Conservation (phyloP, 2,888 invertebrate species). For the Dicyrtoma fusca region DNA sequence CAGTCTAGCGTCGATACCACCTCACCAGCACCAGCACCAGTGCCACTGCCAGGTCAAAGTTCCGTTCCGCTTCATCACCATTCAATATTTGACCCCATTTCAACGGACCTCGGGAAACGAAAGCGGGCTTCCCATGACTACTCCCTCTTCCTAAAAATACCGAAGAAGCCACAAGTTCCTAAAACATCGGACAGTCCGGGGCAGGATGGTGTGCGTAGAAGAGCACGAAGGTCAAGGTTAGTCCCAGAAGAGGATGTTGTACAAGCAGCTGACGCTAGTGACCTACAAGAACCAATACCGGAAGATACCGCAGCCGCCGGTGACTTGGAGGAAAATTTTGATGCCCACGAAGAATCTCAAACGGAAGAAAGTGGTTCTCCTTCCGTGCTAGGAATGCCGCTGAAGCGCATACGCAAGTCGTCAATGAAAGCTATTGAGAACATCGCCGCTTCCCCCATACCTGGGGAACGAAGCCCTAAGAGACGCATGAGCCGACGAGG, state of each 20-base stretch:
- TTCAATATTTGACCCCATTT: constrained; percentile 22
- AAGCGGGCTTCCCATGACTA: constrained; percentile 53
- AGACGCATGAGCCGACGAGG: neutral
- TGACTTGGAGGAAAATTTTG: neutral
- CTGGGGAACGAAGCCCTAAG: constrained; percentile 14
- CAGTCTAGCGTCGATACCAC: no score
- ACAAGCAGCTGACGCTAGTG: neutral
- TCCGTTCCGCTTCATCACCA: neutral
- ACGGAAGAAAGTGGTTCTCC: neutral
- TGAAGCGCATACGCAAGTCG: constrained; percentile 32
- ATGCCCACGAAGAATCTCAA: neutral
- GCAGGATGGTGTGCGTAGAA: constrained; percentile 22
- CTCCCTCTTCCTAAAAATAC: constrained; percentile 50
- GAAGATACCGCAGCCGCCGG: neutral
- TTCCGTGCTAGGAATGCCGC: neutral
- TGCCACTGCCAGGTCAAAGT: no score
- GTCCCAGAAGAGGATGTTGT: neutral
- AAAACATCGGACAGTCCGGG: neutral
- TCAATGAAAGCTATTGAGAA: constrained; percentile 34
- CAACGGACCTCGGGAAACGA: constrained; percentile 47
- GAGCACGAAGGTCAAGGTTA: constrained; percentile 25
- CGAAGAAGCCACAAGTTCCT: neutral
- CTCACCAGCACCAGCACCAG: no score
- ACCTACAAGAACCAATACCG: neutral
- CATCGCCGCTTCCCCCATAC: neutral